Base-by-base conservation (phyloP, 2,113 vertebrate species). In the Poeciliopsis retropinna region DNA sequence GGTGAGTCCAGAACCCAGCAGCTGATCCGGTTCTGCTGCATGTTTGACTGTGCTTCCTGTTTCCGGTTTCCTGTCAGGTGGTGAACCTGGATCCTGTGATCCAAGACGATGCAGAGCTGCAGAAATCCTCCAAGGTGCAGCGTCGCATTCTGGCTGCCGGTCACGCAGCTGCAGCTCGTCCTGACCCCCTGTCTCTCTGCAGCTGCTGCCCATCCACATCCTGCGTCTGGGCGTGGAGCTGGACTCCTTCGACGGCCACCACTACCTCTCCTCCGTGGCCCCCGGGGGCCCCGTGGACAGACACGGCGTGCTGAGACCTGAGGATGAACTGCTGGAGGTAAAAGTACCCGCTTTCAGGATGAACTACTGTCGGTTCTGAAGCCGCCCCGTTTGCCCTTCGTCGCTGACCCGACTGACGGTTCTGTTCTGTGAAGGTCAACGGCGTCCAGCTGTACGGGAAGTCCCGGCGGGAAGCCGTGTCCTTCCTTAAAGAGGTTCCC, bases 241-340 rank as follows among this genome's bases (percentile, higher is more conserved):
- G 72, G 97, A 99, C 93, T 97, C 97, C 0, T 99, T 97, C 67
- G 95, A 99, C 70, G 98, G 97, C 2, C 98, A 98, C 78, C 98
- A 99, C 90, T 98, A 98, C 75, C 96, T 99, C 81, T 99, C 97
- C 60, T 98, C 97, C 0, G 91, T 99, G 90, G 94, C 88, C 64
- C 94, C 97, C 11, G 96, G 96, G 27, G 95, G 96, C 44, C 96
- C 96, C 0, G 88, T 95, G 61, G 96, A 96, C 41, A 78, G 83
- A 30, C 94, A 97, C 27, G 95, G 94, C 22, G 84, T 95, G 41
- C 86, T 99, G 73, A 95, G 95, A 66, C 92, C 95, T 11, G 97
- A 99, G 73, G 98, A 99, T 79, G 98, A 99, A 82, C 95, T 99
- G 39, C 94, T 99, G 63, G 97, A 99, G 97, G 97, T 99, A 93